Evolutionary conservation across 2,797 vertebrate genomes (phyloP), one percentile per base, ranked within the genome.

Genomic region (Xenopus petersii): DNA sequence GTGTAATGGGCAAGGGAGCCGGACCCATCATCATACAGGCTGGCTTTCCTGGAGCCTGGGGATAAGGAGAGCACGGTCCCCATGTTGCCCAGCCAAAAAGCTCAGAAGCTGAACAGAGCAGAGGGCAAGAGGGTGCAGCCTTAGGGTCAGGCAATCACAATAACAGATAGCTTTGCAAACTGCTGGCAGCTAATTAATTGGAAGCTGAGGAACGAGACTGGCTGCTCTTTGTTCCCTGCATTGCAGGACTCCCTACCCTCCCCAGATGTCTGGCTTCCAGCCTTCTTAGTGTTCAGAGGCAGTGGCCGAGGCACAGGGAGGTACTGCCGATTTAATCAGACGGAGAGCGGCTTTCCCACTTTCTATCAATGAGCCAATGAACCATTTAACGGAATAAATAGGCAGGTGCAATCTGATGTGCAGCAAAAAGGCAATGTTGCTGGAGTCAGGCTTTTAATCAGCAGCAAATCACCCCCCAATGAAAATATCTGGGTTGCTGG

Each of bases 11-110:
- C 88, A 26, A 93, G 86, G 2, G 91, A 92, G 46, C 90, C 87
- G 0, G 90, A 81, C 3, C 87, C 86, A 83, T 89, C 83, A 48
- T 92, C 90, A 72, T 92, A 93, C 82, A 90, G 91, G 75, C 88
- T 81, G 10, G 89, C 81, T 79, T 92, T 93, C 48, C 92, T 85
- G 10, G 89, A 85, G 74, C 87, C 83, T 1, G 93, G 93, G 0
- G 93, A 94, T 67, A 94, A 81, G 0, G 93, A 94, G 49, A 94
- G 87, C 21, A 92, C 91, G 0, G 93, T 92, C 73, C 93, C 93
- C 93, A 94, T 94, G 81, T 58, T 80, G 81, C 6, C 33, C 12
- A 12, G 71, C 30, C 7, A 33, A 79, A 61, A 64, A 36, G 10
- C 69, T 78, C 42, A 73, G 60, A n/a, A 46, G 71, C 11, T 60